These are phyloP conservation scores for Drosophila greeni DNA, from an alignment of 2,888 invertebrate genomes.

Conservation along the genomic window DNA sequence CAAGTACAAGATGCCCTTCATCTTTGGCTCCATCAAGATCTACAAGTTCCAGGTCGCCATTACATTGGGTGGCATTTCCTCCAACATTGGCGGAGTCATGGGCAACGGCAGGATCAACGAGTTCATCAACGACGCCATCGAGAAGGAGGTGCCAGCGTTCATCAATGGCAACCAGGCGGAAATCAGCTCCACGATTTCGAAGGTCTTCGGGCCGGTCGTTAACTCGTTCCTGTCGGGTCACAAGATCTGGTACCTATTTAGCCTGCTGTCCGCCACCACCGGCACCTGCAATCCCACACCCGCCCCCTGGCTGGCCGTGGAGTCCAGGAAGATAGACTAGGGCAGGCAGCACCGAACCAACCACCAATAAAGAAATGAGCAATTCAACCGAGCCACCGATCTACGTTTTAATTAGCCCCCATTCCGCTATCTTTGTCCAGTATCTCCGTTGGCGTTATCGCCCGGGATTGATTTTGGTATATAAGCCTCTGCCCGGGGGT, in stretches of 20 bases:
- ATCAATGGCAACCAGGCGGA: slow-evolving; percentile 64
- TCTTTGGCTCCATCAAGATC: slow-evolving; percentile 74
- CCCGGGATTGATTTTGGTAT: slow-evolving; percentile 50
- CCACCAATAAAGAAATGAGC: slow-evolving; percentile 24
- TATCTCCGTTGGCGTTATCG: slow-evolving; percentile 35
- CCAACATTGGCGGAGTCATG: slow-evolving; percentile 72
- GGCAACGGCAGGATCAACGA: slow-evolving; percentile 70
- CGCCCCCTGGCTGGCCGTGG: slow-evolving; percentile 68
- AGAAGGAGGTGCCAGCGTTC: slow-evolving; percentile 61
- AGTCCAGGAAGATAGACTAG: slow-evolving; percentile 22
- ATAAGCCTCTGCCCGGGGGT: slow-evolving; percentile 52
- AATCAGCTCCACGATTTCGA: slow-evolving; percentile 66
- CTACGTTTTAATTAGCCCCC: slow-evolving; percentile 38
- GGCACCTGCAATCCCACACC: slow-evolving; percentile 66
- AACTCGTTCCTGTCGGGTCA: slow-evolving; percentile 68
- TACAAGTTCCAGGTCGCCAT: slow-evolving; percentile 70
- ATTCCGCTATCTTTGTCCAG: slow-evolving; percentile 21
- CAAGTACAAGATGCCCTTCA: slow-evolving; percentile 75
- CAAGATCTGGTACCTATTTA: slow-evolving; percentile 71
- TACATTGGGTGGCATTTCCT: slow-evolving; percentile 63
- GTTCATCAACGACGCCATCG: slow-evolving; percentile 67
- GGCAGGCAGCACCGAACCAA: not conserved
- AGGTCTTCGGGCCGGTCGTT: slow-evolving; percentile 63
- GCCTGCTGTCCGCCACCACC: slow-evolving; percentile 23
- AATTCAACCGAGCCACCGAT: slow-evolving; percentile 29